A percentile compares a stretch with the other conserved stretches of the same genome.
phyloP scores from a whole-genome alignment of 2,888 invertebrate genomes.

The Leptopilina drosophilae region DNA sequence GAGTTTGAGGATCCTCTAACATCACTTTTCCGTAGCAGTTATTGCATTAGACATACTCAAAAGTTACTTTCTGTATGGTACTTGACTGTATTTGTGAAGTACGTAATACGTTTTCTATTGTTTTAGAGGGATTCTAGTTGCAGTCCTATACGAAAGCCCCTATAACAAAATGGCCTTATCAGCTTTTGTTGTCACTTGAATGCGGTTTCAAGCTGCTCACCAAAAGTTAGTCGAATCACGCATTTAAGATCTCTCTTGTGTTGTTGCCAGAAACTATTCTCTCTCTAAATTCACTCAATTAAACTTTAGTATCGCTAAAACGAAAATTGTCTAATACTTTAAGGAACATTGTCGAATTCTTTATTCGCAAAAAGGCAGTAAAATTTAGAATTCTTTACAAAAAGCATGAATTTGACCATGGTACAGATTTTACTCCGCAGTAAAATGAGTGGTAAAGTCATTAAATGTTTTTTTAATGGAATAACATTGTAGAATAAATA shows the following conservation, averaged over 20 bases:
- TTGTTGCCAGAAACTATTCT: conserved; percentile 6
- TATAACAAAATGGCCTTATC: conserved; percentile 34
- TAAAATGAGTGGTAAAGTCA: too few relatives aligned
- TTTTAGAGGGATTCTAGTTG: conserved; percentile 5
- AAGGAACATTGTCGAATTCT: neutral
- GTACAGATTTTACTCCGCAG: too few relatives aligned
- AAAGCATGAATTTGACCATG: too few relatives aligned
- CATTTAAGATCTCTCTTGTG: conserved; percentile 21
- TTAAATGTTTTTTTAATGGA: too few relatives aligned
- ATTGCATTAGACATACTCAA: conserved; percentile 31
- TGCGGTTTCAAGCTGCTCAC: conserved; percentile 18
- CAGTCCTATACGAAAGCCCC: neutral
- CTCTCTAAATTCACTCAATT: neutral
- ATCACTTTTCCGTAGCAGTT: conserved; percentile 20
- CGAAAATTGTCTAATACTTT: neutral
- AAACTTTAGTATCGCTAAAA: neutral
- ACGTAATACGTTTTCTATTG: conserved; percentile 37
- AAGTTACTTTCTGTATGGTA: conserved; percentile 14
- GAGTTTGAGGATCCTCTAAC: conserved; percentile 23
- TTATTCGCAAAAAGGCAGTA: too few relatives aligned
- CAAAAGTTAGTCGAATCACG: conserved; percentile 19
- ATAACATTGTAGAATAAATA: too few relatives aligned
- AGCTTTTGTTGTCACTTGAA: conserved; percentile 30
- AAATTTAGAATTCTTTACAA: too few relatives aligned
- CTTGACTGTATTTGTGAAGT: conserved; percentile 14